Evolutionary conservation across 2,113 vertebrate genomes (phyloP).

Genomic region (Ammodytes dubius): DNA sequence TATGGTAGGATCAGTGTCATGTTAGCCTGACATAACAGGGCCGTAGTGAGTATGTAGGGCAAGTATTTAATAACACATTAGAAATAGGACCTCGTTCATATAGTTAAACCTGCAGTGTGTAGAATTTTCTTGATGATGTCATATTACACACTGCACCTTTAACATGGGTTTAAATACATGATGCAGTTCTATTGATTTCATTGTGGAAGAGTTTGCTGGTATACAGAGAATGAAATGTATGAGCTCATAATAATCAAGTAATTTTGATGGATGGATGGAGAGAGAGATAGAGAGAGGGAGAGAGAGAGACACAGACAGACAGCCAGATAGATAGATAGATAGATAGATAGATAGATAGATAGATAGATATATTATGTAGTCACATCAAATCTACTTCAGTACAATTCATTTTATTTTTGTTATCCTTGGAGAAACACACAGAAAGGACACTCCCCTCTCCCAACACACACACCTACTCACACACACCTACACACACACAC

Average conservation of each 20-base stretch:
- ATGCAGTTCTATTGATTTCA: not conserved
- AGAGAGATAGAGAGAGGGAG: no score
- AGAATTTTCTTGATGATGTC: no score
- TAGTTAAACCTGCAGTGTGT: no score
- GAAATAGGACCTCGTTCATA: not conserved
- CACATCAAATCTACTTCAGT: no score
- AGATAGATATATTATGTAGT: no score
- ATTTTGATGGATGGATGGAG: no score
- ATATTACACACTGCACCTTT: no score
- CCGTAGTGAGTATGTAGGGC: not conserved
- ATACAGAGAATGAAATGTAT: not conserved
- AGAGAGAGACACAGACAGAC: no score
- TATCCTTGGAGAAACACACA: not conserved
- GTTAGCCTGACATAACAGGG: not conserved
- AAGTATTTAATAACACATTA: not conserved
- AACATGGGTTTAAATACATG: not conserved
- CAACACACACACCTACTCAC: conserved; percentile 5
- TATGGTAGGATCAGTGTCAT: not conserved
- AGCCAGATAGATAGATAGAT: no score
- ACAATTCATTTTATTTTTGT: not conserved
- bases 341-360: no score
- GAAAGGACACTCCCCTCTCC: conserved; percentile 18
- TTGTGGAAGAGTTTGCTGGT: not conserved
- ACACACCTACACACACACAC: not conserved
- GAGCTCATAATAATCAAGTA: not conserved